Conservation (phyloP, 2,113 vertebrate species). For the Tragelaphus imberbis region DNA sequence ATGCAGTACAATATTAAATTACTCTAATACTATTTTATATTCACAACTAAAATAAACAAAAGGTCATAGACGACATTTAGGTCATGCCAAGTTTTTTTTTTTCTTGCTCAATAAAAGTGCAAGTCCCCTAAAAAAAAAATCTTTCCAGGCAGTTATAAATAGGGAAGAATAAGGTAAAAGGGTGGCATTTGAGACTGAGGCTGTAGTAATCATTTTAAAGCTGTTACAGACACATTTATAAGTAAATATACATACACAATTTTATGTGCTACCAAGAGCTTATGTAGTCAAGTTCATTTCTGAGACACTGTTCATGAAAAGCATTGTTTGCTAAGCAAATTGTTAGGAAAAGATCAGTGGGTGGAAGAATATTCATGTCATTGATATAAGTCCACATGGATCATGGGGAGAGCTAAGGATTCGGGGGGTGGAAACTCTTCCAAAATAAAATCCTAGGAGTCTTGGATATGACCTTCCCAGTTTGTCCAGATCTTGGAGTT, state of each 20-base stretch:
- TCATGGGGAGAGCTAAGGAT: not conserved
- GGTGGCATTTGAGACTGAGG: not conserved
- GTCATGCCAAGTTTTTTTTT: not conserved
- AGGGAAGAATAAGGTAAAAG: not conserved
- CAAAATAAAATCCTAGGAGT: not conserved
- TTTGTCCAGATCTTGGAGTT: not conserved
- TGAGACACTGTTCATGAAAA: not conserved
- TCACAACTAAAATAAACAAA: constrained; percentile 17
- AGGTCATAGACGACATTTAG: constrained; percentile 21
- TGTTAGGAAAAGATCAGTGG: not conserved
- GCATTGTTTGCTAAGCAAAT: not conserved
- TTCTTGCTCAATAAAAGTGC: not conserved
- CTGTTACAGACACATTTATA: not conserved
- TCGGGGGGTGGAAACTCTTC: not conserved
- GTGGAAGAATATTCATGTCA: not conserved
- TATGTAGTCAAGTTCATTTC: not conserved
- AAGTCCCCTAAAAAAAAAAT: not conserved
- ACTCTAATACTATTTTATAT: not conserved
- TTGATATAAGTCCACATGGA: fast-evolving
- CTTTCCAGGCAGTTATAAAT: not conserved
- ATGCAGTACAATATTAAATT: constrained; percentile 20
- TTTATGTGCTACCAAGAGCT: not conserved
- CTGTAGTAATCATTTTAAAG: not conserved
- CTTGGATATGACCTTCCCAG: fast-evolving
- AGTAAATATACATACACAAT: not conserved